These are phyloP conservation scores for Pseudomyrmex pallidus DNA, from an alignment of 1,140 invertebrate genomes.

Conservation along the genomic window DNA sequence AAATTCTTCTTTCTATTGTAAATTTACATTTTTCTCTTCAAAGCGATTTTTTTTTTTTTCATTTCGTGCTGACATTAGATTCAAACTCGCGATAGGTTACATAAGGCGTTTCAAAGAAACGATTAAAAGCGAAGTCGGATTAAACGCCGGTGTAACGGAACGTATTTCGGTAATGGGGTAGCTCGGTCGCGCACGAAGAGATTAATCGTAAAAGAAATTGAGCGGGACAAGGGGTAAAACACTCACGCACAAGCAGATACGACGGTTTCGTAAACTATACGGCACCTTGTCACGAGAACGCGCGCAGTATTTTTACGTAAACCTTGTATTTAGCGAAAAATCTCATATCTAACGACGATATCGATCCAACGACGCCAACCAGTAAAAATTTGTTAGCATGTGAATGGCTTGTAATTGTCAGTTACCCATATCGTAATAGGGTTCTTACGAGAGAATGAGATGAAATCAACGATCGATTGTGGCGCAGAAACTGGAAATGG, in stretches of 20 bases:
- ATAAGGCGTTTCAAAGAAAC: conserved; percentile 13
- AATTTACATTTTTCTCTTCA: conserved; percentile 4
- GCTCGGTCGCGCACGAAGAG: conserved; percentile 41
- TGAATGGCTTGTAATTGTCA: conserved; percentile 71
- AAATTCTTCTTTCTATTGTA: too few species aligned
- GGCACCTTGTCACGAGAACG: conserved; percentile 64
- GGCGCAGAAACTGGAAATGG: conserved; percentile 45
- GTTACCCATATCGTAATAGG: conserved; percentile 38
- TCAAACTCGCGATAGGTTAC: not conserved
- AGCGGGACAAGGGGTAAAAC: conserved; percentile 27
- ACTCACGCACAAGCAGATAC: conserved; percentile 12
- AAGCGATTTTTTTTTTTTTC: too few species aligned
- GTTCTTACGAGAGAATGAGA: not conserved
- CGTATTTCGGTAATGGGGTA: conserved; percentile 31
- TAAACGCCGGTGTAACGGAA: conserved; percentile 44
- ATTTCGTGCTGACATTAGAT: not conserved
- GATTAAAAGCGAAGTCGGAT: conserved; percentile 53
- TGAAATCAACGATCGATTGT: conserved; percentile 21
- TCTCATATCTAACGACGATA: conserved; percentile 23
- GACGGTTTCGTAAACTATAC: conserved; percentile 52
- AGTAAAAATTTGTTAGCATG: conserved; percentile 74
- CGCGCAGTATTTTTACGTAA: not conserved
- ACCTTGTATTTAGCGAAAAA: conserved; percentile 38
- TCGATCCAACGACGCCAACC: conserved; percentile 10
- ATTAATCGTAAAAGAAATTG: conserved; percentile 62